phyloP scores from a whole-genome alignment of 2,888 invertebrate genomes.

The Nasonovia ribisnigri region DNA sequence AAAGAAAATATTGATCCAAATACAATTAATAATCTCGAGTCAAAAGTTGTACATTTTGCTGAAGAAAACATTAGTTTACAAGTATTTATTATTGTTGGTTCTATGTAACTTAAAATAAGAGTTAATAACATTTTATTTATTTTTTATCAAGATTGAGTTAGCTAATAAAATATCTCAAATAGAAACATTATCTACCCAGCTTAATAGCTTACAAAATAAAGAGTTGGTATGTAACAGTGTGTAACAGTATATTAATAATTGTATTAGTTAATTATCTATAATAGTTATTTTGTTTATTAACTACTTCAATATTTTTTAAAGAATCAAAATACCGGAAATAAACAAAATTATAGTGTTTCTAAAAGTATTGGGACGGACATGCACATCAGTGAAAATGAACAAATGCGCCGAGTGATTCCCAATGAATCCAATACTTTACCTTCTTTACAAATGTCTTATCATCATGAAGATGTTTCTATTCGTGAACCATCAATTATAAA shows the following conservation, averaged over 20 bases:
- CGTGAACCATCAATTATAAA: conserved; percentile 49
- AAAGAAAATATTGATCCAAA: conserved; percentile 54
- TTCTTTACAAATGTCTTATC: conserved; percentile 56
- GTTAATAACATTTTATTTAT: background rate
- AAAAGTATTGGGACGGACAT: conserved; percentile 54
- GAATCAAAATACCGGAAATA: conserved; percentile 13
- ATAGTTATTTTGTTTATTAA: background rate
- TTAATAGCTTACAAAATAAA: conserved; percentile 41
- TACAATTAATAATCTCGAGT: conserved; percentile 51
- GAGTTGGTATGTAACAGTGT: conserved; percentile 23
- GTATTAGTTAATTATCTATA: background rate
- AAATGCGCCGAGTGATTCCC: conserved; percentile 44
- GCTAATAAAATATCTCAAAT: conserved; percentile 41
- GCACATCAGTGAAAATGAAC: conserved; percentile 59
- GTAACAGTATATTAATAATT: background rate
- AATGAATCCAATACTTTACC: conserved; percentile 51
- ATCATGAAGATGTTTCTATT: conserved; percentile 50
- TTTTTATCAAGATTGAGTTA: conserved; percentile 45
- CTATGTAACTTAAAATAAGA: background rate
- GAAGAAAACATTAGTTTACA: conserved; percentile 57
- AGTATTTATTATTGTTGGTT: conserved; percentile 37
- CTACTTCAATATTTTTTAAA: background rate
- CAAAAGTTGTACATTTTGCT: conserved; percentile 43
- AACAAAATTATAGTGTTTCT: conserved; percentile 35
- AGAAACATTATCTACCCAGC: conserved; percentile 28